Conservation (phyloP, 2,888 invertebrate genomes). For the Hydraecia micacea region DNA sequence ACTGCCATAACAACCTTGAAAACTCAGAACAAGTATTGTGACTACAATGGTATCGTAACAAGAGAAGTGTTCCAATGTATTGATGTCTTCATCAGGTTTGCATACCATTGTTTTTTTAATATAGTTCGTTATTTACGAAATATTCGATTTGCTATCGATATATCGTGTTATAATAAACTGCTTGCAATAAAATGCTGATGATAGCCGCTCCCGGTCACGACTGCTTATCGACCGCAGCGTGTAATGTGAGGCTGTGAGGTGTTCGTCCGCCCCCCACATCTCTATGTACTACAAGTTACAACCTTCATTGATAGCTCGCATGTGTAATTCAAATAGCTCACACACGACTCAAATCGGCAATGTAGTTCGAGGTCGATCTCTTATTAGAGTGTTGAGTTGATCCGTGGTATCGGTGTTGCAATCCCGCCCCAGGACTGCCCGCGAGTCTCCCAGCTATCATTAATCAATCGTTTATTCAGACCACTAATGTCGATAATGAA, state of each 20-base stretch:
- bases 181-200: constrained; percentile 62
- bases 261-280: constrained; percentile 64
- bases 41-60: constrained; percentile 66
- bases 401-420: constrained; percentile 78
- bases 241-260: constrained; percentile 36
- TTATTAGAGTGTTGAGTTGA: constrained; percentile 73
- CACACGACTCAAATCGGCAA: constrained; percentile 77
- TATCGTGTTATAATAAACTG: constrained; percentile 46
- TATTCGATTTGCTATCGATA: constrained; percentile 35
- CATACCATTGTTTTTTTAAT: constrained; percentile 54
- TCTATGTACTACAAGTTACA: constrained; percentile 54
- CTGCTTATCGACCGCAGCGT: constrained; percentile 37
- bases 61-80: constrained; percentile 57
- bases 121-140: constrained; percentile 42
- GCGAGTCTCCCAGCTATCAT: constrained; percentile 59
- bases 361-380: constrained; percentile 80
- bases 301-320: constrained; percentile 70
- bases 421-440: constrained; percentile 76
- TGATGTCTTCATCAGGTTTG: constrained; percentile 64
- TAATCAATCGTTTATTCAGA: constrained; percentile 58
- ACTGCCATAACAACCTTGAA: constrained; percentile 64
- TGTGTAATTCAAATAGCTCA: constrained; percentile 78
- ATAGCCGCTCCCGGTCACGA: constrained; percentile 67
- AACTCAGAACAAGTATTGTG: constrained; percentile 57
- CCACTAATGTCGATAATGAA: constrained; percentile 53